Conservation (phyloP, 2,797 vertebrate species). For the Urophycis tenuis region DNA sequence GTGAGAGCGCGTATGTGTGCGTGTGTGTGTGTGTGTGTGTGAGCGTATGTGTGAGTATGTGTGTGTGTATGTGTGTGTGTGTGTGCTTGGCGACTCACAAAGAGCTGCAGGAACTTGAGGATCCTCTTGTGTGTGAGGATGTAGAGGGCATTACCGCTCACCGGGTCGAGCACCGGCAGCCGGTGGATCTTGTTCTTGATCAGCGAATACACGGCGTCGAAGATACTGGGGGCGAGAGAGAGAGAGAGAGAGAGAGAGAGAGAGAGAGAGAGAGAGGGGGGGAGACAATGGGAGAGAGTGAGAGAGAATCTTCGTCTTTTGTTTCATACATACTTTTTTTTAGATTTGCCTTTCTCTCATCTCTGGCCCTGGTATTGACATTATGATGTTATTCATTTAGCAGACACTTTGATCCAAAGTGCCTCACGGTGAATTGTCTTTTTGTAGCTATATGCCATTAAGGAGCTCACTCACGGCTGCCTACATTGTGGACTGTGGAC, state of each 20-base stretch:
- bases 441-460: background rate
- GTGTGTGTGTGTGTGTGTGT: background rate
- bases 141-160: slow-evolving; percentile 95
- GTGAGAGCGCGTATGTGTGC: background rate
- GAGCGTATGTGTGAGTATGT: background rate
- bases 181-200: slow-evolving; percentile 95
- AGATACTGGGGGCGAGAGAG: slow-evolving; percentile 61
- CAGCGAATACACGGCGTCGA: slow-evolving; percentile 91
- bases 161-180: slow-evolving; percentile 90
- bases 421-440: background rate
- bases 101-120: slow-evolving; percentile 93
- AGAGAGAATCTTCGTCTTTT: background rate
- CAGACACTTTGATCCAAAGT: background rate
- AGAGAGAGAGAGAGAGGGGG: background rate
- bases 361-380: background rate
- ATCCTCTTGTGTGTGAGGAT: slow-evolving; percentile 98
- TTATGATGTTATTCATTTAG: too few relatives aligned
- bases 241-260: background rate
- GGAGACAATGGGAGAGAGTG: background rate
- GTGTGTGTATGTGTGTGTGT: background rate
- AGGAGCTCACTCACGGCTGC: background rate
- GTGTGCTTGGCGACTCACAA: slow-evolving; percentile 39
- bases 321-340: background rate
- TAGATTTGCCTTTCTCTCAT: background rate
- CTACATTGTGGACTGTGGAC: background rate